A percentile compares a stretch with the other conserved stretches of the same genome.
These are phyloP conservation scores for Dufourea novaeangliae DNA, from an alignment of 1,140 invertebrate genomes.

Conservation along the genomic window DNA sequence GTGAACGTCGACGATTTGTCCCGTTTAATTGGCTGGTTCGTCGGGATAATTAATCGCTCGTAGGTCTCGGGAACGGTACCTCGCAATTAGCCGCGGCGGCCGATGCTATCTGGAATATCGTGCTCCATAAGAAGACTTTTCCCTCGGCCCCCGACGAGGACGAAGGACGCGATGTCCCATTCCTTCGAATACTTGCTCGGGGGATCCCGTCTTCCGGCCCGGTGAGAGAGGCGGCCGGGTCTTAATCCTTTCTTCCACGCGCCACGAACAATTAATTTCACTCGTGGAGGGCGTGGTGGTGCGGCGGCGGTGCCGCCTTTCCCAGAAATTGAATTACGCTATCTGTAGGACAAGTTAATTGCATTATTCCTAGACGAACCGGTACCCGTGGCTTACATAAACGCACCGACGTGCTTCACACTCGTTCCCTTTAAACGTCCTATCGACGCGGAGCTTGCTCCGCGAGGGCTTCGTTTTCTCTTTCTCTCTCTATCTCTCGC, in stretches of 20 bases:
- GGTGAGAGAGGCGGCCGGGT: background rate
- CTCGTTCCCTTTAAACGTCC: constrained; percentile 57
- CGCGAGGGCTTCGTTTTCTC: background rate
- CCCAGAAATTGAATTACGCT: constrained; percentile 72
- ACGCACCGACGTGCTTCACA: constrained; percentile 61
- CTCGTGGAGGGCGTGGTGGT: constrained; percentile 40
- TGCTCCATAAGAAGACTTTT: constrained; percentile 30
- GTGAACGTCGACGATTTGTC: constrained; percentile 61
- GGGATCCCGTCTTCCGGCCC: background rate
- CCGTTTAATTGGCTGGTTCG: constrained; percentile 66
- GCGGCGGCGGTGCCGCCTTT: no score
- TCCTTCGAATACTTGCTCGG: background rate
- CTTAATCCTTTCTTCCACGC: constrained; percentile 1
- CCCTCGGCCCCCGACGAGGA: no score
- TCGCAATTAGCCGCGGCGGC: constrained; percentile 57
- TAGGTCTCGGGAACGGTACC: constrained; percentile 30
- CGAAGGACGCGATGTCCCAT: background rate
- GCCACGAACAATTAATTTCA: constrained; percentile 60
- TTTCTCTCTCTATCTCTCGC: background rate
- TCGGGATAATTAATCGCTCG: constrained; percentile 67
- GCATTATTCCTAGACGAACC: constrained; percentile 64
- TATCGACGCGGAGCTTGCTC: constrained; percentile 2
- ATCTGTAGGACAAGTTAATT: constrained; percentile 67
- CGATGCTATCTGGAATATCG: constrained; percentile 47
- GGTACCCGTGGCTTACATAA: constrained; percentile 60